phyloP scores from a whole-genome alignment of 2,888 invertebrate species.

The Gisinianus flammeolus region DNA sequence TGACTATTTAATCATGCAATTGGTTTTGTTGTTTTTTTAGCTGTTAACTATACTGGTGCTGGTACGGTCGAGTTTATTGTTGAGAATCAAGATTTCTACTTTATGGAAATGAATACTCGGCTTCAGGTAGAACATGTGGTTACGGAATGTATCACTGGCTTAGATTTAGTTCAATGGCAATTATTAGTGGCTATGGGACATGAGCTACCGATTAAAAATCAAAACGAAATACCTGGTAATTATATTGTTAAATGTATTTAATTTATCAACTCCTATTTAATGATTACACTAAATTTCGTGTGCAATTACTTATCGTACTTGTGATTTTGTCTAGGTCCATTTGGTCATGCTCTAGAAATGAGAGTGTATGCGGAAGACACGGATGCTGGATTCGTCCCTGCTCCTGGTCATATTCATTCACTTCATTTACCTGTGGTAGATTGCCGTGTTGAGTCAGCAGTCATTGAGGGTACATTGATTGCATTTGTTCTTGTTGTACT shows the following conservation, averaged over 20 bases:
- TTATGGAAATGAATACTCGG: slow-evolving; percentile 99
- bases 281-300: background rate
- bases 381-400: slow-evolving; percentile 82
- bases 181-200: slow-evolving; percentile 65
- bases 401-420: slow-evolving; percentile 83
- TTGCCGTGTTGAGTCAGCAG: slow-evolving; percentile 54
- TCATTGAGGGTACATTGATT: slow-evolving; percentile 46
- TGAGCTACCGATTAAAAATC: slow-evolving; percentile 72
- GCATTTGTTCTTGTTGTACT: background rate
- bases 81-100: slow-evolving; percentile 91
- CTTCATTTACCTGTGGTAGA: slow-evolving; percentile 72
- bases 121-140: slow-evolving; percentile 95
- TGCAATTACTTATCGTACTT: background rate
- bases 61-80: slow-evolving; percentile 98
- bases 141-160: slow-evolving; percentile 96
- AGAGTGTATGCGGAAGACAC: slow-evolving; percentile 91
- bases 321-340: slow-evolving; percentile 44
- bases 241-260: background rate
- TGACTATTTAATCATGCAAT: too few species aligned
- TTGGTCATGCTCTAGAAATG: slow-evolving; percentile 94
- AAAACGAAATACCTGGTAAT: slow-evolving; percentile 72
- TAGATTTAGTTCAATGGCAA: slow-evolving; percentile 99
- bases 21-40: too few species aligned
- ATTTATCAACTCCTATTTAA: background rate
- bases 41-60: slow-evolving; percentile 96